These are phyloP conservation scores for Microcebus ravelobensis DNA, from an alignment of 2,113 vertebrate species.

Conservation along the genomic window DNA sequence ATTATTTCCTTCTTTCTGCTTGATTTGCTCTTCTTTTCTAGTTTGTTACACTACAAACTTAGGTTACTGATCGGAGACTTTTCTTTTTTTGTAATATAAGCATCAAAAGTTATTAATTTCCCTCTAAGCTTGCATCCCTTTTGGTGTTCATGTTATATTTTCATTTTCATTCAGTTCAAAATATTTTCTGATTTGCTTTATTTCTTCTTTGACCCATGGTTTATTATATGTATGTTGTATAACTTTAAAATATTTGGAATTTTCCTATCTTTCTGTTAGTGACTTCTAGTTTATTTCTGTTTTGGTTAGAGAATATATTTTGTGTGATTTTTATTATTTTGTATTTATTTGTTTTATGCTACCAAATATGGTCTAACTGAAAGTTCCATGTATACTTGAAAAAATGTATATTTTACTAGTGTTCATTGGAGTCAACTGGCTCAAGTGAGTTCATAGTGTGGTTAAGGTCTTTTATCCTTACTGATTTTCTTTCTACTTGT, in stretches of 20 bases:
- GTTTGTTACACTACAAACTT: background rate
- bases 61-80: background rate
- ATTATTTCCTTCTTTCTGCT: background rate
- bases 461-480: background rate
- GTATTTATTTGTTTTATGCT: background rate
- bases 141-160: background rate
- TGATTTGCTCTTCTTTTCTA: slow-evolving; percentile 6
- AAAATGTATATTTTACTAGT: background rate
- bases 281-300: slow-evolving; percentile 28
- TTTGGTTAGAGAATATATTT: background rate
- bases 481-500: background rate
- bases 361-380: background rate
- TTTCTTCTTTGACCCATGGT: slow-evolving; percentile 11
- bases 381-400: background rate
- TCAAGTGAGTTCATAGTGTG: background rate
- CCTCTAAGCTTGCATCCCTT: background rate
- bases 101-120: background rate
- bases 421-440: background rate
- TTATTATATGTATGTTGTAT: background rate
- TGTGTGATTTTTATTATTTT: slow-evolving; percentile 26
- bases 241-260: background rate
- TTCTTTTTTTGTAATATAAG: background rate
- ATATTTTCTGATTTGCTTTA: background rate
- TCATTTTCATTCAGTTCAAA: slow-evolving; percentile 28
- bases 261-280: slow-evolving; percentile 7